phyloP scores from a whole-genome alignment of 2,797 vertebrate genomes.

The Buphagus erythrorhynchus region DNA sequence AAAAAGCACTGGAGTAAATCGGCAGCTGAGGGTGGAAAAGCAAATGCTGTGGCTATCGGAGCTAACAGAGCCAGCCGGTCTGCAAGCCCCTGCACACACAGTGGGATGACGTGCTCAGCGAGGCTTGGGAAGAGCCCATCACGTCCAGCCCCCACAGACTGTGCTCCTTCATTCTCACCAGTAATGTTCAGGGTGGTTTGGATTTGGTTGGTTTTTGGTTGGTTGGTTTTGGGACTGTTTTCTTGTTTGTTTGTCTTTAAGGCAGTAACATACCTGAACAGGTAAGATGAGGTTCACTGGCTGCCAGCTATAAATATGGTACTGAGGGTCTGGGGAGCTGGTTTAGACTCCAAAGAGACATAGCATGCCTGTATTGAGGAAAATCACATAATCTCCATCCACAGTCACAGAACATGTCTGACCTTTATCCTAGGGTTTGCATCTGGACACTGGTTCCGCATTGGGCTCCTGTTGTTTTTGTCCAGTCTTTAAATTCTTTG shows the following conservation, averaged over 20 bases:
- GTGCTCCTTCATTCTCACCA: not conserved
- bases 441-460: not conserved
- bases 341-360: not conserved
- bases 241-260: not conserved
- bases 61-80: conserved; percentile 18
- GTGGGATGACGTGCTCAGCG: not conserved
- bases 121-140: not conserved
- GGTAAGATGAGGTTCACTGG: not conserved
- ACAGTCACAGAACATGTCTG: not conserved
- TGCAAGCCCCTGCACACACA: not conserved
- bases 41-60: conserved; percentile 24
- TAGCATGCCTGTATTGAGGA: not conserved
- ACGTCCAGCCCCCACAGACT: not conserved
- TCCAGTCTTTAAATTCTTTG: not conserved
- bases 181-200: not conserved
- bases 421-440: not conserved
- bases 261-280: not conserved
- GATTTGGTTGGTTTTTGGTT: not conserved
- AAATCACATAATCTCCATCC: not conserved
- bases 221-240: not conserved
- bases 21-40: not conserved
- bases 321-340: not conserved
- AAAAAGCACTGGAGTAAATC: conserved; percentile 31
- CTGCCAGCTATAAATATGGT: not conserved
- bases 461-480: not conserved